Evolutionary conservation across 2,797 vertebrate genomes (phyloP).

Genomic region (Cyclopterus lumpus): DNA sequence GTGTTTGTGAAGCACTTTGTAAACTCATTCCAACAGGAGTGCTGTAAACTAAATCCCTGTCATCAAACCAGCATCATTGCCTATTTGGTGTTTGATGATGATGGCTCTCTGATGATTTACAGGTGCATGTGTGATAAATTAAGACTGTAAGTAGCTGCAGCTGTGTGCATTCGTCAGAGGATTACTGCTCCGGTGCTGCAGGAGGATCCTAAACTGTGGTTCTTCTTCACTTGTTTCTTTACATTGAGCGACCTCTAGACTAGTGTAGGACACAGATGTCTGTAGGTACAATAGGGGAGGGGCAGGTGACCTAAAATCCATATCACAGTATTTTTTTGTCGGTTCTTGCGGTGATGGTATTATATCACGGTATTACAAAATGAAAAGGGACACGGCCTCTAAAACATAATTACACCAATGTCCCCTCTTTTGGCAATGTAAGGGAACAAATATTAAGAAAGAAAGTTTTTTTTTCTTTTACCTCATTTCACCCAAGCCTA

Average conservation of each 20-base stretch:
- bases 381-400: too few relatives aligned
- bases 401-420: too few relatives aligned
- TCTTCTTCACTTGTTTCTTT: neutral
- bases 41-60: constrained; percentile 8
- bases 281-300: neutral
- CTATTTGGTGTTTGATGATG: constrained; percentile 6
- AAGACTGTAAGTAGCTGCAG: constrained; percentile 3
- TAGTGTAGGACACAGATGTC: neutral
- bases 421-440: too few relatives aligned
- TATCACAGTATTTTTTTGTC: too few relatives aligned
- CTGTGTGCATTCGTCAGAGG: neutral
- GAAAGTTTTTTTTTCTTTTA: too few relatives aligned
- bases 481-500: too few relatives aligned
- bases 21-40: constrained; percentile 4
- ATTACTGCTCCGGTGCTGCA: neutral
- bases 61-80: neutral
- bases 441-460: too few relatives aligned
- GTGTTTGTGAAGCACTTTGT: constrained; percentile 12
- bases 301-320: neutral
- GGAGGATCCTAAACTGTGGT: neutral
- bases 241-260: neutral
- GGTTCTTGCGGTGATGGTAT: too few relatives aligned
- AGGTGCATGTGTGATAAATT: neutral
- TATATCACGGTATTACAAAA: too few relatives aligned
- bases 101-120: constrained; percentile 10